These are phyloP conservation scores for Hyperoplus immaculatus DNA, from an alignment of 2,797 vertebrate species.

Conservation along the genomic window DNA sequence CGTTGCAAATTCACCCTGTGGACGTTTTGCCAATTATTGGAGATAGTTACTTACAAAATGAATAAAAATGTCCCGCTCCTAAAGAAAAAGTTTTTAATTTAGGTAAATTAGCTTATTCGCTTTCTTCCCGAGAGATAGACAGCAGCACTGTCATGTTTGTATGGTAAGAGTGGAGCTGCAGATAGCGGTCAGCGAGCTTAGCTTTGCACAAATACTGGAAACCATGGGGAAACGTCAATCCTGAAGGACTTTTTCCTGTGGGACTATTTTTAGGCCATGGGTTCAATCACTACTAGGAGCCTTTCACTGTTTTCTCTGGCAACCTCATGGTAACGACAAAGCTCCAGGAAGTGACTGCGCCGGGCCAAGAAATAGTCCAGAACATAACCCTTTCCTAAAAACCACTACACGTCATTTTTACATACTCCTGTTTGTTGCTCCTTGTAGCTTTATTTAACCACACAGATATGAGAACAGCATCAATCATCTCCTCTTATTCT, in stretches of 20 bases:
- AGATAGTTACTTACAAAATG: background rate
- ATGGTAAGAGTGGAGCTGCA: background rate
- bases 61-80: background rate
- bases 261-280: background rate
- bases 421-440: too few relatives aligned
- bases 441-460: background rate
- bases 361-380: background rate
- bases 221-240: background rate
- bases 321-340: background rate
- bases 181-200: background rate
- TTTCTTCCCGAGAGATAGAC: background rate
- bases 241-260: background rate
- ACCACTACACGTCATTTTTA: too few relatives aligned
- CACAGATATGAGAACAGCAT: background rate
- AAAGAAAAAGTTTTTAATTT: background rate
- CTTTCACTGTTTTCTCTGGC: background rate
- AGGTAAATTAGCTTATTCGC: background rate
- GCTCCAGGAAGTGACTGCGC: background rate
- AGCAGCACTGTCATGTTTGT: background rate
- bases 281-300: too few relatives aligned
- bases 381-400: background rate
- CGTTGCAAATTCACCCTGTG: background rate
- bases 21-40: background rate
- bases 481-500: background rate
- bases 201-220: constrained; percentile 1